Base-by-base conservation (phyloP, 2,888 invertebrate species). In the Xanthorhoe spadicearia region DNA sequence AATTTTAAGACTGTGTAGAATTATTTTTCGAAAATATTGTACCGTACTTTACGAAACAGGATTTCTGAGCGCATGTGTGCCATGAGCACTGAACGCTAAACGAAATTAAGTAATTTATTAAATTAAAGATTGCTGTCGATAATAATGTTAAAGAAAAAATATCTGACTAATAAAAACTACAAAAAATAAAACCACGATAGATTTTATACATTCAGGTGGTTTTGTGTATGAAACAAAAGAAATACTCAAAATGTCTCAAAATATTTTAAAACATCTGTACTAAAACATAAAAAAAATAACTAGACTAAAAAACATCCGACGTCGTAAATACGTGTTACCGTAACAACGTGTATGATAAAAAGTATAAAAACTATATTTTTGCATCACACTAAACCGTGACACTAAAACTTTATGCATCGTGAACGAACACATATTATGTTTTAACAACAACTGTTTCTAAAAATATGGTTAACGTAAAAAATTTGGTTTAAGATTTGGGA, bases 301-400 rank as follows among this genome's bases (percentile, higher is more conserved):
- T 50, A 62, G 51, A 49, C 43, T 49, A 18, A 13, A 38, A 49
- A 55, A 53, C 59, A 61, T 63, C 53, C 38, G 9, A 64, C 8
- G 61, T 64, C 38, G 23, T 43, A 38, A 38, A 38, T 10, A 13
- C 56, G 59, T 61, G 53, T 53, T 77, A 74, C 77, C 68, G 63
- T 70, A 73, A 79, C 78, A 23, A 23, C 23, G 23, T 23, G 23
- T 75, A 78, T 79, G 82, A 84, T 83, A 85, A 85, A 86, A 84
- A 82, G 77, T 77, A 84, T 83, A 81, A 85, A 86, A 84, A 82
- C 77, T 77, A 84, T 83, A 81, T 80, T 80, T 82, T 78, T 82
- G 83, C 82, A 83, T 82, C 79, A 81, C 74, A 81, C 71, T 69
- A 75, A 78, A 80, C 77, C 77, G 74, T 75, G 71, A 74, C 73